These are phyloP conservation scores for Didymodactylos carnosus DNA, from an alignment of 2,888 invertebrate species.

Conservation along the genomic window DNA sequence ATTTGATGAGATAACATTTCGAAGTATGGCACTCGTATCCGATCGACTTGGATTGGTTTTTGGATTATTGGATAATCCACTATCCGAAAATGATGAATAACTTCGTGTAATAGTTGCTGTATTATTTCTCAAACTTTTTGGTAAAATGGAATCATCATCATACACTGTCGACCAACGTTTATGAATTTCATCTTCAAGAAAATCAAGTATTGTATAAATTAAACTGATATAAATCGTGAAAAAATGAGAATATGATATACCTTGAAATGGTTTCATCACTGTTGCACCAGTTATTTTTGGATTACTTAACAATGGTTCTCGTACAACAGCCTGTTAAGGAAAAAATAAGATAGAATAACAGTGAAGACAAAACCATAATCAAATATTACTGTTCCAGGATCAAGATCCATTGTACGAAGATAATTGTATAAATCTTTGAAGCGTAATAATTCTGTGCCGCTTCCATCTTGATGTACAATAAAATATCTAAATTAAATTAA, in stretches of 20 bases:
- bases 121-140: neutral
- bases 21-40: neutral
- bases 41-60: too few species aligned
- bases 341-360: conserved; percentile 23
- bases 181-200: conserved; percentile 19
- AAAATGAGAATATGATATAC: conserved; percentile 20
- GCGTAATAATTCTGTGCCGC: conserved; percentile 28
- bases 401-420: conserved; percentile 25
- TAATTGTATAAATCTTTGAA: conserved; percentile 30
- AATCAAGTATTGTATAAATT: neutral
- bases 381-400: conserved; percentile 27
- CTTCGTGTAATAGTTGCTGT: neutral
- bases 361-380: conserved; percentile 27
- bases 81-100: neutral
- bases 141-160: neutral
- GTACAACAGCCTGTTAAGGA: conserved; percentile 13
- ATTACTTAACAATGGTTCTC: conserved; percentile 12
- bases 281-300: conserved; percentile 21
- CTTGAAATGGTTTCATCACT: conserved; percentile 29
- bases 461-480: conserved; percentile 27
- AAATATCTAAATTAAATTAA: conserved; percentile 21
- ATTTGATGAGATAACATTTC: too few species aligned
- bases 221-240: neutral
- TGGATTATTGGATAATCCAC: too few species aligned
- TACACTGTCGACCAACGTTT: neutral